These are phyloP conservation scores for Euzetes globulus DNA, from an alignment of 2,888 invertebrate species.

Conservation along the genomic window DNA sequence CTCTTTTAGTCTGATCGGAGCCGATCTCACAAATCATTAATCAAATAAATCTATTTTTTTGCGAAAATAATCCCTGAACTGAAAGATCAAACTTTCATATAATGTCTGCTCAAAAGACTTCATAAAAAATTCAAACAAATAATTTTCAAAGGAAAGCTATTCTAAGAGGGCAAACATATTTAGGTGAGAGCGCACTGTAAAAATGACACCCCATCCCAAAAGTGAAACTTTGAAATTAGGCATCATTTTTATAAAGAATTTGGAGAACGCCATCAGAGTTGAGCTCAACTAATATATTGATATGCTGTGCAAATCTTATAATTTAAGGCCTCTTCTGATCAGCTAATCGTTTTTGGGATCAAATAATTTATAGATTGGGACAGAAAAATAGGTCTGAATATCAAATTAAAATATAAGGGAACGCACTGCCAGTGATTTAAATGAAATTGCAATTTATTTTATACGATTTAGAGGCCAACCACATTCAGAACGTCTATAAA, in stretches of 20 bases:
- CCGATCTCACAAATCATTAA: not conserved
- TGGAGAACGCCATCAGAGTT: not conserved
- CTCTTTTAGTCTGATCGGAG: not conserved
- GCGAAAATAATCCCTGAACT: not conserved
- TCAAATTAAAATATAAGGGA: no score
- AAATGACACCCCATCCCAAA: constrained; percentile 16
- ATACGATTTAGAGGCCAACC: not conserved
- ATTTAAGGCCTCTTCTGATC: not conserved
- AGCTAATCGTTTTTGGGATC: not conserved
- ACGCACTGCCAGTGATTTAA: not conserved
- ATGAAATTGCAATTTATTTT: not conserved
- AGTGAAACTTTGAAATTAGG: not conserved
- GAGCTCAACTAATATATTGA: not conserved
- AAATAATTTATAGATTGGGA: not conserved
- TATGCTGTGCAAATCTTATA: not conserved
- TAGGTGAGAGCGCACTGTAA: not conserved
- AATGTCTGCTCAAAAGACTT: not conserved
- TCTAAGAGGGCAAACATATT: not conserved
- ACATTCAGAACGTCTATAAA: no score
- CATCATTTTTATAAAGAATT: constrained; percentile 1
- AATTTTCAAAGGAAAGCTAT: not conserved
- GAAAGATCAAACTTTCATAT: not conserved
- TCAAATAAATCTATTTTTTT: not conserved
- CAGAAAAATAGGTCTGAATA: not conserved
- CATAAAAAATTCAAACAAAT: constrained; percentile 25